A percentile compares a stretch with the other conserved stretches of the same genome.
phyloP scores from a whole-genome alignment of 2,888 invertebrate genomes.

The Ptychoptera contaminata region DNA sequence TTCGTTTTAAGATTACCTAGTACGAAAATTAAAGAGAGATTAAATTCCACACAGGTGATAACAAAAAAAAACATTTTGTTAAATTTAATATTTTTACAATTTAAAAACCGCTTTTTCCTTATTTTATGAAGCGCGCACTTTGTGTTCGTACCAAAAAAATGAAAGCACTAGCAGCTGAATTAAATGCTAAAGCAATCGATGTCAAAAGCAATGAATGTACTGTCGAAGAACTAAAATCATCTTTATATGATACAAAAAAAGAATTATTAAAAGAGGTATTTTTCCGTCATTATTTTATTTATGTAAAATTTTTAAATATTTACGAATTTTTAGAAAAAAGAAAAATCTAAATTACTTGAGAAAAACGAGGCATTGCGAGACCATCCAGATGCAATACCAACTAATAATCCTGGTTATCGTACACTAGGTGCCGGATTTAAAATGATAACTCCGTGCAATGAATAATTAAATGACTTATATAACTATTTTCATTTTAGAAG shows the following conservation, averaged over 20 bases:
- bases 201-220: slow-evolving; percentile 21
- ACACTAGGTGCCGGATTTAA: slow-evolving; percentile 25
- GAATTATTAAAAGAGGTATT: slow-evolving; percentile 14
- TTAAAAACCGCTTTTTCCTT: background rate
- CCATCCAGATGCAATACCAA: background rate
- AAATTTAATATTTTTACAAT: background rate
- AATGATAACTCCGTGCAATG: slow-evolving; percentile 9
- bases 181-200: slow-evolving; percentile 25
- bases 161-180: slow-evolving; percentile 23
- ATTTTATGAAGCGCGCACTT: slow-evolving; percentile 18
- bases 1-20: slow-evolving; percentile 18
- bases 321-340: slow-evolving; percentile 4
- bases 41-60: slow-evolving; percentile 25
- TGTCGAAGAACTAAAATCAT: slow-evolving; percentile 19
- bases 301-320: background rate
- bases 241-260: slow-evolving; percentile 20
- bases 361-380: background rate
- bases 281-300: background rate
- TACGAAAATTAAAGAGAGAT: slow-evolving; percentile 19
- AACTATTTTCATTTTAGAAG: too few relatives aligned
- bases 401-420: background rate
- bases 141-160: slow-evolving; percentile 19
- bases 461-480: background rate
- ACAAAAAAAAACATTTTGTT: background rate
- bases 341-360: slow-evolving; percentile 6